Evolutionary conservation across 2,888 invertebrate species (phyloP).

Genomic region (Parnassius orleans): DNA sequence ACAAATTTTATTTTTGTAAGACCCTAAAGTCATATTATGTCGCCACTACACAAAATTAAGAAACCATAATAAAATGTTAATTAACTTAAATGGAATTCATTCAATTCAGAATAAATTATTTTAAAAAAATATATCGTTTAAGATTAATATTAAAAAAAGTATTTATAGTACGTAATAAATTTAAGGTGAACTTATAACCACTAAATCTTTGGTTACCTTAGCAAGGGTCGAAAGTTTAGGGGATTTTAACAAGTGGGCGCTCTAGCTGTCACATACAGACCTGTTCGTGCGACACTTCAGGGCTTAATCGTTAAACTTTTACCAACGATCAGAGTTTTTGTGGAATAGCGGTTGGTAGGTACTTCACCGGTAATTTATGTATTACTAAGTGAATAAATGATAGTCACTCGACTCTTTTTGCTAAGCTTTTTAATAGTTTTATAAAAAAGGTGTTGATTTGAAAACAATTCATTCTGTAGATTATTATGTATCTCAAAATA

Average conservation of each 20-base stretch:
- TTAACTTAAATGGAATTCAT: too few species aligned
- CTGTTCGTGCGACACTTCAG: constrained; percentile 74
- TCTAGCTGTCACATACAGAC: constrained; percentile 78
- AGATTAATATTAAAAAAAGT: constrained; percentile 1
- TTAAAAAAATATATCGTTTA: too few species aligned
- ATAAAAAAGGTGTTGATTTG: too few species aligned
- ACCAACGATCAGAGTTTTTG: constrained; percentile 78
- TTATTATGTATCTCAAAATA: too few species aligned
- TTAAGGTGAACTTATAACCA: constrained; percentile 65
- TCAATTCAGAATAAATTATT: too few species aligned
- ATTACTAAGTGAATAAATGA: constrained; percentile 50
- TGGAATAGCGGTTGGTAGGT: constrained; percentile 64
- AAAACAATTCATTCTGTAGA: too few species aligned
- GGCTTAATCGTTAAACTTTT: constrained; percentile 80
- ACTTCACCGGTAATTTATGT: constrained; percentile 73
- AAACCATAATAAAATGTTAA: too few species aligned
- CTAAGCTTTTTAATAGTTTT: too few species aligned
- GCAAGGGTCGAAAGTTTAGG: constrained; percentile 77
- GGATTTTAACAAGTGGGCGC: constrained; percentile 79
- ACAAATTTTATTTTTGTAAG: too few species aligned
- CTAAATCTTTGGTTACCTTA: constrained; percentile 74
- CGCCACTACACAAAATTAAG: too few species aligned
- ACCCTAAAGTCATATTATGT: too few species aligned
- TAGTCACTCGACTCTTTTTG: too few species aligned
- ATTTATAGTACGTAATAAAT: constrained; percentile 43